Evolutionary conservation across 1,140 invertebrate species (phyloP), one percentile per base, ranked within the genome.

Genomic region (Episyrphus balteatus): DNA sequence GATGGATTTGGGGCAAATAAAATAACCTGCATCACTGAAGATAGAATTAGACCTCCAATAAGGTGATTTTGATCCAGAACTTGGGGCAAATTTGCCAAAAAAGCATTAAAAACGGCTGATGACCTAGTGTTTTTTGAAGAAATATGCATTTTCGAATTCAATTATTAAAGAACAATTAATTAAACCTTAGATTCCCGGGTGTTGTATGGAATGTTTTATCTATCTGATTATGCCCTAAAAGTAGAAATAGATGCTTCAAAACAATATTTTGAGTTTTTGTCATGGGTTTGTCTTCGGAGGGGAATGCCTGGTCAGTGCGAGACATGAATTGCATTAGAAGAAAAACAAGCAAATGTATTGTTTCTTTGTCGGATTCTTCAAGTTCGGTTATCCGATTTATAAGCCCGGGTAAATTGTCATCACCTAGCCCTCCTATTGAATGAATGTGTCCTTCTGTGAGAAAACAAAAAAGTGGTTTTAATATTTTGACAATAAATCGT

Each of bases 321-420:
- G 88, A 91, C 55, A 92, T 72, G 67, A 92, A 92, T 72, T 96
- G 94, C 85, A 98, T 95, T 3, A 99, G 76, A 8, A 99, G 77
- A 61, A 95, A 92, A 2, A 98, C 84, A n/a, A 98, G 71, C 15
- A 97, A 73, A 70, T 98, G 94, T 50, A 94, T 89, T 0, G 95
- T 96, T 72, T 98, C 92, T 59, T 87, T 82, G 63, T 99, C 95
- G 15, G 88, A 80, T 65, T 97, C 93, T 66, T 97, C 92, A 45
- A 92, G 72, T 58, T 98, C 94, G 44, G 96, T 83, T 5, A 93
- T 85, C 66, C 83, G 78, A 36, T 84, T 81, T 13, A 87, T 73
- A 44, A 84, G 74, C 0, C 77, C 78, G 37, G 81, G 73, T 13
- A 85, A 53, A 47, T 82, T 77, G 49, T 86, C 81, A 54, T 89